phyloP scores from a whole-genome alignment of 2,113 vertebrate species.

The Micronisus gabar region DNA sequence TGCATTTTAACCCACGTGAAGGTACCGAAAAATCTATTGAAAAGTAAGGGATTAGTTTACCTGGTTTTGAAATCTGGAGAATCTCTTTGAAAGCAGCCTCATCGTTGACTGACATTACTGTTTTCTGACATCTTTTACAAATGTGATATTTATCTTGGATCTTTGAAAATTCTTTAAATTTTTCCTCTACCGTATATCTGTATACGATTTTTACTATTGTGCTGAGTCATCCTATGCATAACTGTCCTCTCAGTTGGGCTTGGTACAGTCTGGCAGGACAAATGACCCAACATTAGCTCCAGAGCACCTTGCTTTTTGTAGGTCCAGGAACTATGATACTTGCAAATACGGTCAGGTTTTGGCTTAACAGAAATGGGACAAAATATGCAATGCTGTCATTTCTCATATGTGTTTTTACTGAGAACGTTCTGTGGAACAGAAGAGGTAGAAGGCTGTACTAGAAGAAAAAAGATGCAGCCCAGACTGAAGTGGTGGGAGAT shows the following conservation, averaged over 20 bases:
- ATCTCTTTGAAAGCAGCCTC: background rate
- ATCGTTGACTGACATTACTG: accelerated
- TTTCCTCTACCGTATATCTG: accelerated
- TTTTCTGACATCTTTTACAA: background rate
- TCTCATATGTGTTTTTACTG: background rate
- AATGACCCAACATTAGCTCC: background rate
- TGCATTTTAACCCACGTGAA: background rate
- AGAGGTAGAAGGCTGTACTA: background rate
- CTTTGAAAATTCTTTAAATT: background rate
- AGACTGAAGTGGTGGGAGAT: background rate
- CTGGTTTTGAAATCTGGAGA: background rate
- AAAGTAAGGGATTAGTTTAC: background rate
- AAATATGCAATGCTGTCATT: background rate
- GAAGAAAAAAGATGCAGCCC: background rate
- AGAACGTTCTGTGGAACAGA: background rate
- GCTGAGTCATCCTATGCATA: background rate
- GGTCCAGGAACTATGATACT: background rate
- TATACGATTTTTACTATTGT: accelerated
- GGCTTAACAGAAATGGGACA: background rate
- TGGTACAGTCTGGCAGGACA: background rate
- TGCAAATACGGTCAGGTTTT: background rate
- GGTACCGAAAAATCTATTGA: accelerated
- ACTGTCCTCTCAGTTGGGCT: too few species aligned
- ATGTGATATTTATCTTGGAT: accelerated
- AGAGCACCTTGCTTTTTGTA: background rate